Conservation (phyloP, 2,888 invertebrate species). For the Melitaea athalia region DNA sequence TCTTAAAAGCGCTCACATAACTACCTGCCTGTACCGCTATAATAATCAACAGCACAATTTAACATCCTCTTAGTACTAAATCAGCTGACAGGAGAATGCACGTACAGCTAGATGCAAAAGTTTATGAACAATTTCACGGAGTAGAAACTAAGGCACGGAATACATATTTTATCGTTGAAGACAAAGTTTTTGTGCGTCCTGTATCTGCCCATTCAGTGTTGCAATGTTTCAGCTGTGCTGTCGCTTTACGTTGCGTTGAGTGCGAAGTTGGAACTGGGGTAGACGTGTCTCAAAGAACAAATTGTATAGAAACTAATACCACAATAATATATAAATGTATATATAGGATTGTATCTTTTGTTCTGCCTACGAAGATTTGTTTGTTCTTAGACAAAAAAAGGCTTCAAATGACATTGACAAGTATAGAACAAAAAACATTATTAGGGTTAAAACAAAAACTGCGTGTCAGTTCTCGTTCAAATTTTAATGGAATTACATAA, state of each 20-base stretch:
- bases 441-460: no score
- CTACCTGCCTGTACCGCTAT: not conserved
- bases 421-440: no score
- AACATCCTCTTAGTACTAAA: not conserved
- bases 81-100: slow-evolving; percentile 8
- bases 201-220: not conserved
- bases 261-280: not conserved
- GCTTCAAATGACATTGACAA: no score
- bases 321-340: no score
- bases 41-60: not conserved
- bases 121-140: slow-evolving; percentile 8
- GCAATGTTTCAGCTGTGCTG: not conserved
- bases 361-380: no score
- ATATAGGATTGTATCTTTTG: no score
- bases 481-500: no score
- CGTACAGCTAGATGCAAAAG: slow-evolving; percentile 8
- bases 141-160: slow-evolving; percentile 7
- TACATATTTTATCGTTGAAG: slow-evolving; percentile 6
- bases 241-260: not conserved
- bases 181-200: slow-evolving; percentile 8
- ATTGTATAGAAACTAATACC: not conserved
- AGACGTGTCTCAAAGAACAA: not conserved
- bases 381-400: no score
- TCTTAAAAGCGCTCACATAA: not conserved
- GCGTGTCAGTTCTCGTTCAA: no score